A percentile compares a stretch with the other conserved stretches of the same genome.
These are phyloP conservation scores for Calliphora vomitoria DNA, from an alignment of 2,888 invertebrate species.

Conservation along the genomic window DNA sequence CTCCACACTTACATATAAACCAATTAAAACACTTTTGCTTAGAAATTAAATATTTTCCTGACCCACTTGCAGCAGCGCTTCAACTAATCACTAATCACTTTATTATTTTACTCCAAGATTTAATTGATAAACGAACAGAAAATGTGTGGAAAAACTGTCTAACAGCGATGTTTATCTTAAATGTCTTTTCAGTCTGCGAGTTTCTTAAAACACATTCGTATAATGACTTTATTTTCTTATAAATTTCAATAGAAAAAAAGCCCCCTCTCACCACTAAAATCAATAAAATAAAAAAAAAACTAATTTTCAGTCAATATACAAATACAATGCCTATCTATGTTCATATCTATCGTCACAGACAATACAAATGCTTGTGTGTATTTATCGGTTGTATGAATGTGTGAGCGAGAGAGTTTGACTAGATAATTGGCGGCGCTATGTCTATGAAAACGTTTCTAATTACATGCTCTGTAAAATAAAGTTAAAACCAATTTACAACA, in stretches of 20 bases:
- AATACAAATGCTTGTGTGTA: neutral
- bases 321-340: conserved; percentile 11
- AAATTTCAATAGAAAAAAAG: conserved; percentile 36
- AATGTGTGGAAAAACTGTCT: conserved; percentile 37
- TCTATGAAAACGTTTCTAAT: conserved; percentile 72
- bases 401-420: conserved; percentile 6
- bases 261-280: conserved; percentile 16
- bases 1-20: neutral
- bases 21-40: conserved; percentile 41
- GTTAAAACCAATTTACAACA: conserved; percentile 68
- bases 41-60: conserved; percentile 36
- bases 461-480: conserved; percentile 57
- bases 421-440: conserved; percentile 72
- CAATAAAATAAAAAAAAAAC: conserved; percentile 25
- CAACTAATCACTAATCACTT: conserved; percentile 2
- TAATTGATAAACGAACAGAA: conserved; percentile 35
- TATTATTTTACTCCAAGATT: conserved; percentile 26
- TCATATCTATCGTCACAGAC: neutral
- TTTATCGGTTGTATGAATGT: conserved; percentile 4
- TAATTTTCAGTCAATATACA: conserved; percentile 47
- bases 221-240: conserved; percentile 66
- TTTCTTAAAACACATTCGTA: conserved; percentile 58
- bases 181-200: conserved; percentile 22
- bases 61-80: conserved; percentile 25
- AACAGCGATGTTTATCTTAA: conserved; percentile 54